Conservation (phyloP, 2,113 vertebrate genomes). For the Pithys albifrons region DNA sequence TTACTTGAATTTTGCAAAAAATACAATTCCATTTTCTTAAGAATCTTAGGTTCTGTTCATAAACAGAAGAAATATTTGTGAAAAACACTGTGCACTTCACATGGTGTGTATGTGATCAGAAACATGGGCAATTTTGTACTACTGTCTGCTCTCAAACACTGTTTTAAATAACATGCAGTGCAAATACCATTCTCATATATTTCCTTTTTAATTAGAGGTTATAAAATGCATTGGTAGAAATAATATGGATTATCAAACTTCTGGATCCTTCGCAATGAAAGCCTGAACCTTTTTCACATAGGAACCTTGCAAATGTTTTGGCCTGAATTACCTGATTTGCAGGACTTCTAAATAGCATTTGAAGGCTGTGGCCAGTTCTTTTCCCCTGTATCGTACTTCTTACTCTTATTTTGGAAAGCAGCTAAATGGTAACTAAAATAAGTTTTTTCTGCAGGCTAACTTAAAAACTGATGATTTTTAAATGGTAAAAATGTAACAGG, state of each 20-base stretch:
- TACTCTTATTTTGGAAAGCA: not conserved
- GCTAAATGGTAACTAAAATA: not conserved
- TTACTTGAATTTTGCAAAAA: not conserved
- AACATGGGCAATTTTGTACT: not conserved
- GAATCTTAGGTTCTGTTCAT: not conserved
- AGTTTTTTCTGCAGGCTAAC: not conserved
- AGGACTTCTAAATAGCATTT: not conserved
- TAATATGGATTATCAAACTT: conserved; percentile 5
- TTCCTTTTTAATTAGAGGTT: conserved; percentile 20
- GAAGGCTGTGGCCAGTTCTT: not conserved
- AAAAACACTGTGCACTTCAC: not conserved
- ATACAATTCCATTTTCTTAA: not conserved
- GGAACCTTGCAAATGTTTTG: not conserved
- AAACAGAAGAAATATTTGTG: not conserved
- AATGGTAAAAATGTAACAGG: conserved; percentile 10
- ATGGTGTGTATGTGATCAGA: not conserved
- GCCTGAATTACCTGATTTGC: not conserved
- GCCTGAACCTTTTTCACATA: not conserved
- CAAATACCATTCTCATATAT: not conserved
- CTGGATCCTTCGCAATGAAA: conserved; percentile 1
- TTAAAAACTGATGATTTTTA: not conserved
- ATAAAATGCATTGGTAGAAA: conserved; percentile 29
- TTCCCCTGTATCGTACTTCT: not conserved
- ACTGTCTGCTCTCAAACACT: not conserved
- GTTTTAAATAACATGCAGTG: not conserved